phyloP scores from a whole-genome alignment of 2,797 vertebrate species.

The Sebastes vulpes region DNA sequence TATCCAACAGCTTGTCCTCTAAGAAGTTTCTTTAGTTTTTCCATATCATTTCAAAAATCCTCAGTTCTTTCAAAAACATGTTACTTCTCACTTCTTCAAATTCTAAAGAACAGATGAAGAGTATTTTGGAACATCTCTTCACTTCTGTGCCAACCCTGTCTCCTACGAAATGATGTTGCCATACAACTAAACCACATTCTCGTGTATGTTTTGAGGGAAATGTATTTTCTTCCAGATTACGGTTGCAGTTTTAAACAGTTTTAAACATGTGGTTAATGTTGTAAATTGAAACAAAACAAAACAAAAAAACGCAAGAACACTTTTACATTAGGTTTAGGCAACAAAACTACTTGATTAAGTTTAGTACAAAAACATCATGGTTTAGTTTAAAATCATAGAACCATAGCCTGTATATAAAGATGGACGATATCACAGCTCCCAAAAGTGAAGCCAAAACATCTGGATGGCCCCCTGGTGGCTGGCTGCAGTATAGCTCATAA shows the following conservation, averaged over 20 bases:
- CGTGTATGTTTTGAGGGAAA: not conserved
- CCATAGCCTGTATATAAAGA: not conserved
- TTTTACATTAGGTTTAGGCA: not conserved
- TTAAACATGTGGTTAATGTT: not conserved
- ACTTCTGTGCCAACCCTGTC: not conserved
- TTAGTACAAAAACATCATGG: not conserved
- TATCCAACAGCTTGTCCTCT: slow-evolving; percentile 2
- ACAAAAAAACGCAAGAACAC: not conserved
- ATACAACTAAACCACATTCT: not conserved
- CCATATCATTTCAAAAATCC: slow-evolving; percentile 8
- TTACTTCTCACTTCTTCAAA: slow-evolving; percentile 4
- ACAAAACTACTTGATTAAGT: not conserved
- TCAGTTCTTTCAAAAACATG: slow-evolving; percentile 24
- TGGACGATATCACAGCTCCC: no score
- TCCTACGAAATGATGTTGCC: not conserved
- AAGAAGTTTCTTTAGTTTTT: slow-evolving; percentile 6
- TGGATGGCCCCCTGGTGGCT: no score
- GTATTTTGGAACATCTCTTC: not conserved
- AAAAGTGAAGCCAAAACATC: no score
- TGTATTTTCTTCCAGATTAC: not conserved
- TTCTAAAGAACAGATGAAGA: slow-evolving; percentile 1
- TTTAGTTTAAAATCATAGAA: not conserved
- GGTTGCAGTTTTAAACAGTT: not conserved
- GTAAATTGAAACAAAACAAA: not conserved
- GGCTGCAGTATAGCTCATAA: no score